Conservation (phyloP, 2,888 invertebrate genomes). For the Chalcosyrphus nemorum region DNA sequence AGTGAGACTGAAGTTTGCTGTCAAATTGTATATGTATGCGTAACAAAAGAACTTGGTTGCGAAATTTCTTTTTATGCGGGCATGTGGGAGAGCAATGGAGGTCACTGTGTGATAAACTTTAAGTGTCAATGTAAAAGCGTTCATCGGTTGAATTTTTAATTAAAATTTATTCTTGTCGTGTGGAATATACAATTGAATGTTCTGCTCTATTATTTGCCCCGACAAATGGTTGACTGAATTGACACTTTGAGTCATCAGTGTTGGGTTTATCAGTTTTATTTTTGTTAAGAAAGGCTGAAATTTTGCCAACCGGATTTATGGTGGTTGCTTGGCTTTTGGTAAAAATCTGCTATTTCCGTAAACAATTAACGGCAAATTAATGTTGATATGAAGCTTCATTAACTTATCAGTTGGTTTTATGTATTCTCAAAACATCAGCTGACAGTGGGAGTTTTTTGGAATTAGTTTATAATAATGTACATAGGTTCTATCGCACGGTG, state of each 20-base stretch:
- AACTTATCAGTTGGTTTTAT: background rate
- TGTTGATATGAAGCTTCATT: background rate
- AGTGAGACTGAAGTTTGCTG: too few species aligned
- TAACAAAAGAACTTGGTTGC: background rate
- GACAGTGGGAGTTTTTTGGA: background rate
- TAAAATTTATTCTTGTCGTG: constrained; percentile 19
- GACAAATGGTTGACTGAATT: background rate
- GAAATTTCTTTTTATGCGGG: background rate
- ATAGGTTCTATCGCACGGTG: background rate
- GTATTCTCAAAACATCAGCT: background rate
- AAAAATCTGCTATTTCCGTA: background rate
- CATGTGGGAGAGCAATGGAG: background rate
- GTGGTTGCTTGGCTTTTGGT: background rate
- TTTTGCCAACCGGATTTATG: background rate
- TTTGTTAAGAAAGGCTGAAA: background rate
- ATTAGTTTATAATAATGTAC: background rate
- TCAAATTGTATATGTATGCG: background rate
- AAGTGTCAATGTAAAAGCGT: background rate
- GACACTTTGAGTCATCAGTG: constrained; percentile 18
- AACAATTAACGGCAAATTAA: background rate
- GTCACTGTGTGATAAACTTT: constrained; percentile 1
- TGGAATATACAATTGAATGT: constrained; percentile 21
- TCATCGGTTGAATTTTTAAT: constrained; percentile 19
- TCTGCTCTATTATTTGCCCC: background rate
- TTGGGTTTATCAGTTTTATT: background rate